Conservation (phyloP, 2,113 vertebrate genomes). For the Paradoxurus hermaphroditus region DNA sequence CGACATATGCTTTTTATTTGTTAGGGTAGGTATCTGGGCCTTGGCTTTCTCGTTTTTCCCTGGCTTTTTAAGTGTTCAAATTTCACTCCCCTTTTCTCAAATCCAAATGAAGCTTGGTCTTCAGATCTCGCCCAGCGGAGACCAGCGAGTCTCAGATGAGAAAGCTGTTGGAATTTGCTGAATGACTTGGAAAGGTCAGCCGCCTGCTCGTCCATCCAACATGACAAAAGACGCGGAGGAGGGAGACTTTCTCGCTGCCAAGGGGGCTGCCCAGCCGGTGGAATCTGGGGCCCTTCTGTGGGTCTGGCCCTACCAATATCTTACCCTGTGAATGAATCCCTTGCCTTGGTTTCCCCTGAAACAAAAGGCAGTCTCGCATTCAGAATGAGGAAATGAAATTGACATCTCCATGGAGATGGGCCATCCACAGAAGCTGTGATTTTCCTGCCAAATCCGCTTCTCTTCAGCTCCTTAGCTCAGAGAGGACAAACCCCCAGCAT, state of each 20-base stretch:
- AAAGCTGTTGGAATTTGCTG: conserved; percentile 52
- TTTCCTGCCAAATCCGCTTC: background rate
- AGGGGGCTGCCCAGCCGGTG: background rate
- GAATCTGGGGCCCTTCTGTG: background rate
- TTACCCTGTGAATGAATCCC: background rate
- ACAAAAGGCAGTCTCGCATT: background rate
- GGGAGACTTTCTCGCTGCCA: background rate
- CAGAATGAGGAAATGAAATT: background rate
- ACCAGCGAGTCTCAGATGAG: conserved; percentile 42
- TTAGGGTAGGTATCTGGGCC: conserved; percentile 41
- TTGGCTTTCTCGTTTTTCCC: conserved; percentile 26
- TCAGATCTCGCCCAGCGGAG: conserved; percentile 44
- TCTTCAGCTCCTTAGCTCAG: background rate
- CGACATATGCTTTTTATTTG: conserved; percentile 45
- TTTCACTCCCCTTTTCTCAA: conserved; percentile 29
- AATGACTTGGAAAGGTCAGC: conserved; percentile 67
- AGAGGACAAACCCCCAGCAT: background rate
- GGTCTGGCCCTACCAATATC: background rate
- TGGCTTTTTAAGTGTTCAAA: conserved; percentile 40
- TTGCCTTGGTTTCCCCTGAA: background rate
- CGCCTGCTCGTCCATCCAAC: background rate
- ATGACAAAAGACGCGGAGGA: background rate
- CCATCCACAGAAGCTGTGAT: background rate
- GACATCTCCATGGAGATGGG: background rate
- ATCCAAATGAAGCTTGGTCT: conserved; percentile 35